Conservation (phyloP, 2,113 vertebrate genomes). For the Apeltes quadracus region DNA sequence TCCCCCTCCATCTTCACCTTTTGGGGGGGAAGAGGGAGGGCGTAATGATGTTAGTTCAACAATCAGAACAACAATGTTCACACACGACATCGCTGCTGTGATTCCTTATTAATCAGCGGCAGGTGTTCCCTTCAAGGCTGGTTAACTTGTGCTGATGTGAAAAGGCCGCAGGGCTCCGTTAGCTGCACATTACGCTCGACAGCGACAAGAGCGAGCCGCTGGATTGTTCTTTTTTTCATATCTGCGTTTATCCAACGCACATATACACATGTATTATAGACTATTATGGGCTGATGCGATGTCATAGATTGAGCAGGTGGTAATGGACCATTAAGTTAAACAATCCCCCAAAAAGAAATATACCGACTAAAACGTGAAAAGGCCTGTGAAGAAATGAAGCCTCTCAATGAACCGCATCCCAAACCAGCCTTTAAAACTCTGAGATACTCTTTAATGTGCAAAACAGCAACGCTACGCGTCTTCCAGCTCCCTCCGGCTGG, state of each 20-base stretch:
- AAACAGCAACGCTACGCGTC: not conserved
- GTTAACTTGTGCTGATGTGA: conserved; percentile 62
- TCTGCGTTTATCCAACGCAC: not conserved
- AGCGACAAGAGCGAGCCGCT: not conserved
- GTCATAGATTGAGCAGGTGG: not conserved
- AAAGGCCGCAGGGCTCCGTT: conserved; percentile 53
- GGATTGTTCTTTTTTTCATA: not conserved
- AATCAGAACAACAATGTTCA: conserved; percentile 57
- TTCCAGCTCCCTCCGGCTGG: conserved; percentile 11
- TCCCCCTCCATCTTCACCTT: conserved; percentile 24
- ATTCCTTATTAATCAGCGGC: conserved; percentile 68
- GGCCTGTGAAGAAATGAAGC: conserved; percentile 8
- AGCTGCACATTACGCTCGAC: conserved; percentile 7
- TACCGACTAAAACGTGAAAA: conserved; percentile 2
- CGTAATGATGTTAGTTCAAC: conserved; percentile 58
- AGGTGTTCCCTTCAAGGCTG: conserved; percentile 74
- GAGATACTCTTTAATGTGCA: not conserved
- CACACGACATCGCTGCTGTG: conserved; percentile 42
- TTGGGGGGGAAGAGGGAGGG: too few species aligned
- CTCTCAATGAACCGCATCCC: conserved; percentile 7
- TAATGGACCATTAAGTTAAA: too few species aligned
- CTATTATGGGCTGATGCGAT: not conserved
- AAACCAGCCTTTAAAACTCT: not conserved
- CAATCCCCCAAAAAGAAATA: not conserved
- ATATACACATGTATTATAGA: too few species aligned